Evolutionary conservation across 92 coral and sea anemone genomes (phyloP).

Genomic region (Zoanthus sociatus): DNA sequence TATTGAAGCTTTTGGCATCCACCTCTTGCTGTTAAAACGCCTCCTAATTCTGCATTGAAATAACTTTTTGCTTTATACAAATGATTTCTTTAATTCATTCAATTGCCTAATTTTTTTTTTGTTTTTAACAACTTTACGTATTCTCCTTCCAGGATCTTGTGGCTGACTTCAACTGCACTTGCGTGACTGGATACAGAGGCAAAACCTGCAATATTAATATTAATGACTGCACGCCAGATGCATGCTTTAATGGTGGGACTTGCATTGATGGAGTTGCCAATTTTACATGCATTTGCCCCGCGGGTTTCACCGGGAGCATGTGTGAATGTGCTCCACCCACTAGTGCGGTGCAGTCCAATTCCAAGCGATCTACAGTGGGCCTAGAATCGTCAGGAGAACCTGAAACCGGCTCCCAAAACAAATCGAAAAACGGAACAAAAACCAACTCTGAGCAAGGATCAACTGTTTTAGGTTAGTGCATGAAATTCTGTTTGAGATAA

Average conservation of each 20-base stretch:
- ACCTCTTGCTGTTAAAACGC: neutral
- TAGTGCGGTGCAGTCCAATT: neutral
- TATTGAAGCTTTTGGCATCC: neutral
- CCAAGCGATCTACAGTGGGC: constrained; percentile 3
- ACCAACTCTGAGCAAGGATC: constrained; percentile 21
- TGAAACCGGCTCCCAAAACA: constrained; percentile 16
- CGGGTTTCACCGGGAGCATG: constrained; percentile 71
- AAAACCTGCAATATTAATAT: constrained; percentile 71
- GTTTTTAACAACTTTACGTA: neutral
- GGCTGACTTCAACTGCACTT: constrained; percentile 74
- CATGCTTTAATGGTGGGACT: constrained; percentile 83
- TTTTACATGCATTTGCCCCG: constrained; percentile 71
- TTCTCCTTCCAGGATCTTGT: constrained; percentile 68
- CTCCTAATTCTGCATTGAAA: neutral
- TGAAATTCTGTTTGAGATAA: too few relatives aligned
- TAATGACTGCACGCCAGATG: constrained; percentile 67
- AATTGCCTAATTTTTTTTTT: neutral
- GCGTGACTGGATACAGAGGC: constrained; percentile 79
- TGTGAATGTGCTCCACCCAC: constrained; percentile 60
- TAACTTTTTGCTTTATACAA: neutral
- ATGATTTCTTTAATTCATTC: neutral
- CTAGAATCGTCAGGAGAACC: neutral
- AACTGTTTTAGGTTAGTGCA: constrained; percentile 16
- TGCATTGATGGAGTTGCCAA: constrained; percentile 77
- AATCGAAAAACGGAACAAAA: constrained; percentile 25